These are phyloP conservation scores for Bucorvus abyssinicus DNA, from an alignment of 2,797 vertebrate genomes.

Conservation along the genomic window DNA sequence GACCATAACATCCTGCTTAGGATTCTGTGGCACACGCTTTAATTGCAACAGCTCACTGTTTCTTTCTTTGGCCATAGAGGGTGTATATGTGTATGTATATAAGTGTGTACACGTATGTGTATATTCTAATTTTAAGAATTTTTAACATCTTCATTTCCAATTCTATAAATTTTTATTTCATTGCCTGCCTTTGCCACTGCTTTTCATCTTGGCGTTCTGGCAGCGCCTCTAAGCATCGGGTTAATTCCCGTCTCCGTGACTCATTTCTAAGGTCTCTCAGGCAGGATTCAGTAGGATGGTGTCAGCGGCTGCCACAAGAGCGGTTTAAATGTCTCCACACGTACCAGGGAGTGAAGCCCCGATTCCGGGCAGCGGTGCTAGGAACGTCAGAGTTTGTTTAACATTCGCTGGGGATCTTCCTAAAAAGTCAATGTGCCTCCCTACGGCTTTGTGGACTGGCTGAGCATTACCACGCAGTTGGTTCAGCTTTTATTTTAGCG, in stretches of 20 bases:
- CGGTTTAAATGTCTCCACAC: background rate
- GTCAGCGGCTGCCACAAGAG: background rate
- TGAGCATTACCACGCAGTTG: background rate
- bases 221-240: background rate
- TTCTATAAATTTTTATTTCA: background rate
- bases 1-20: background rate
- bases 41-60: background rate
- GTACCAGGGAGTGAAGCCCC: background rate
- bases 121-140: background rate
- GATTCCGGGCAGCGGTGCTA: background rate
- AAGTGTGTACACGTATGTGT: background rate
- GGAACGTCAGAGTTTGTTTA: constrained; percentile 15
- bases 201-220: background rate
- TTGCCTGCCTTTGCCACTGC: background rate
- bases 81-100: too few relatives aligned
- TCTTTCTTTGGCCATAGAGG: background rate
- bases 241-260: background rate
- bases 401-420: constrained; percentile 20
- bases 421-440: constrained; percentile 31
- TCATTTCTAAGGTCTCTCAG: background rate
- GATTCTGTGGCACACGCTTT: background rate
- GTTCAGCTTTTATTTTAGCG: constrained; percentile 38
- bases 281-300: background rate
- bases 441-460: background rate
- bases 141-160: background rate